Evolutionary conservation across 2,797 vertebrate species (phyloP).

Genomic region (Coendou prehensilis): DNA sequence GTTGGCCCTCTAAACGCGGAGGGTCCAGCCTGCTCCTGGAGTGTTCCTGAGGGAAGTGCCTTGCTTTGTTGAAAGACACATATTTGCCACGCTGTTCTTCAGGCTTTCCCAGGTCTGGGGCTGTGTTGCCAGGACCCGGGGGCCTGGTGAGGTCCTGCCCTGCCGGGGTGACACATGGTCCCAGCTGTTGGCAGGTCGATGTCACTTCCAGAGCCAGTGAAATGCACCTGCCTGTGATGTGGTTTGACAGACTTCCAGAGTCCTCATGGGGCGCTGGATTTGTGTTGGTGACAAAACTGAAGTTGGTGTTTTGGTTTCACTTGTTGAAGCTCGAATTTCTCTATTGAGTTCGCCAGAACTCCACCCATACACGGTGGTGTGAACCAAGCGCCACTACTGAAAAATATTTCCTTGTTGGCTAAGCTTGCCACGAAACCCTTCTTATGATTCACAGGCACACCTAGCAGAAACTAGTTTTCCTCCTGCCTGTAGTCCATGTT

Average conservation of each 20-base stretch:
- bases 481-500: not conserved
- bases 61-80: constrained; percentile 57
- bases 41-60: not conserved
- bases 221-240: constrained; percentile 78
- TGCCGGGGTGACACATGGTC: constrained; percentile 84
- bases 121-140: constrained; percentile 79
- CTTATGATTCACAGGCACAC: constrained; percentile 71
- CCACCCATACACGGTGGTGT: constrained; percentile 45
- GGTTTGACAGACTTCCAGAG: constrained; percentile 87
- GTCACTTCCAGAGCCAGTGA: constrained; percentile 83
- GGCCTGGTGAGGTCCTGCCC: constrained; percentile 88
- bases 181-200: constrained; percentile 86
- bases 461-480: constrained; percentile 63
- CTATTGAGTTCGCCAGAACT: constrained; percentile 51
- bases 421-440: constrained; percentile 50
- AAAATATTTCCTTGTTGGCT: constrained; percentile 75
- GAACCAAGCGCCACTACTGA: constrained; percentile 60
- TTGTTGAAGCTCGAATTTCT: constrained; percentile 73
- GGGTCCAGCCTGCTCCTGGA: constrained; percentile 29
- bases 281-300: constrained; percentile 69
- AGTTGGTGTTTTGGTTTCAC: constrained; percentile 81
- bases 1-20: constrained; percentile 29
- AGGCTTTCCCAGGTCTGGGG: constrained; percentile 56
- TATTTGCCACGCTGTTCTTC: not conserved
- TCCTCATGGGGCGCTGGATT: constrained; percentile 71